Base-by-base conservation (phyloP, 2,113 vertebrate species). In the Pteruthius melanotis region DNA sequence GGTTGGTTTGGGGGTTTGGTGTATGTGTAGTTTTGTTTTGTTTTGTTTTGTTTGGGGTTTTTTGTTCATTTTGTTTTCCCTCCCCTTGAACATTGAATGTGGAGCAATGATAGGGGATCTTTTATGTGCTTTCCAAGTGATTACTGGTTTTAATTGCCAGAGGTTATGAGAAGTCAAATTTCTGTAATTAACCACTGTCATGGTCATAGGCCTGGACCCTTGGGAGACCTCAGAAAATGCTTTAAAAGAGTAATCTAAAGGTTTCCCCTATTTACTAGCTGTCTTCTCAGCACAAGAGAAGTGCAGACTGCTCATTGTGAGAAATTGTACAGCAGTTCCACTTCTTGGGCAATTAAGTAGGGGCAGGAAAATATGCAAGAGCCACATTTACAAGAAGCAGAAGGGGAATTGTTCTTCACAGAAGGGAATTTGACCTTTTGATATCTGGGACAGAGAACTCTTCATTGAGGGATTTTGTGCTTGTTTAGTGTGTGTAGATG, bases 81-180 rank as follows among this genome's bases (percentile, higher is more conserved):
- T 61, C 28, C 26, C 11, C 31, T 80, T 22, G 9, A 11, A 70
- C 4, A 1, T 3, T 80, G 33, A 82, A 12, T 24, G 13, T 69
- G 14, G 15, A 68, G 21, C 37, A 83, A 37, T 47, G 2, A 57
- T 20, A 77, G 8, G 10, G 12, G 17, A 28, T 53, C 50, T 69
- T 81, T 84, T 57, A 50, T 89, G 59, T 76, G 30, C 19, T 70
- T 37, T 86, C 35, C 6, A 74, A 70, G 21, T 0, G 0, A 53
- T 83, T 65, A 70, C 35, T 80, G 22, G 4, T 57, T 84, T 89
- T 70, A 65, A 77, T 78, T 78, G 42, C 16, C 42, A 80, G 33
- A 81, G 24, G 19, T 65, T 90, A 45, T 40, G 11, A 83, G 45
- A 94, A 89, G 54, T 77, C 52, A 81, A 54, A 78, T 89, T 93